phyloP scores from a whole-genome alignment of 2,888 invertebrate species.

The Serrognathus titanus region DNA sequence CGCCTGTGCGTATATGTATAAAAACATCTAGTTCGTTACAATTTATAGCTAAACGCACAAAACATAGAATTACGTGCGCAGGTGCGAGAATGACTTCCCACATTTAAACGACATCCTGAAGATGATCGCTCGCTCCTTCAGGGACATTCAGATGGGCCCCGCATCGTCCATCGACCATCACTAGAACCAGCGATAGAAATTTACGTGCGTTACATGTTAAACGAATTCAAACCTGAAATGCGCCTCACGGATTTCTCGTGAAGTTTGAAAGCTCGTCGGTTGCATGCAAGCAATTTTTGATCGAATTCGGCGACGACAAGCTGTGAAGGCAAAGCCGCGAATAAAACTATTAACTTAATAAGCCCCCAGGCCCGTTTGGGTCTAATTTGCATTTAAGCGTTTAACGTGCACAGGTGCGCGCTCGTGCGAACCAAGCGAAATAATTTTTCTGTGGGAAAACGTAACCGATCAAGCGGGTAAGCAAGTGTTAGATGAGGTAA shows the following conservation, averaged over 20 bases:
- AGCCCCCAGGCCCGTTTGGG: too few relatives aligned
- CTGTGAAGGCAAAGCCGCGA: background rate
- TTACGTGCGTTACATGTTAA: too few relatives aligned
- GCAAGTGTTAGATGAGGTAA: background rate
- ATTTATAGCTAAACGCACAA: background rate
- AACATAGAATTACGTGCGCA: slow-evolving; percentile 2
- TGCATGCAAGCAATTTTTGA: background rate
- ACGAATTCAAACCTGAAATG: too few relatives aligned
- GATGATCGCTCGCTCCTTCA: slow-evolving; percentile 20
- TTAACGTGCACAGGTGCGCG: too few relatives aligned
- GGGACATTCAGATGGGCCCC: slow-evolving; percentile 16
- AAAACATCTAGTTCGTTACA: too few relatives aligned
- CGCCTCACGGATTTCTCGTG: too few relatives aligned
- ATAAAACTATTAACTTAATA: too few relatives aligned
- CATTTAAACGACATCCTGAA: slow-evolving; percentile 18
- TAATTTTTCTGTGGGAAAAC: background rate
- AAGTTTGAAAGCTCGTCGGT: too few relatives aligned
- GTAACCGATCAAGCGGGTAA: background rate
- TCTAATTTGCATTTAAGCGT: too few relatives aligned
- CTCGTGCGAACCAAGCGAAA: too few relatives aligned
- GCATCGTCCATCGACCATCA: slow-evolving; percentile 14
- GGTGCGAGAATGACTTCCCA: slow-evolving; percentile 20
- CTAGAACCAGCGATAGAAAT: background rate
- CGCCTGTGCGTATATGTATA: too few relatives aligned
- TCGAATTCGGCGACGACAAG: background rate